Base-by-base conservation (phyloP, 2,888 invertebrate genomes). In the Drosophila merina region DNA sequence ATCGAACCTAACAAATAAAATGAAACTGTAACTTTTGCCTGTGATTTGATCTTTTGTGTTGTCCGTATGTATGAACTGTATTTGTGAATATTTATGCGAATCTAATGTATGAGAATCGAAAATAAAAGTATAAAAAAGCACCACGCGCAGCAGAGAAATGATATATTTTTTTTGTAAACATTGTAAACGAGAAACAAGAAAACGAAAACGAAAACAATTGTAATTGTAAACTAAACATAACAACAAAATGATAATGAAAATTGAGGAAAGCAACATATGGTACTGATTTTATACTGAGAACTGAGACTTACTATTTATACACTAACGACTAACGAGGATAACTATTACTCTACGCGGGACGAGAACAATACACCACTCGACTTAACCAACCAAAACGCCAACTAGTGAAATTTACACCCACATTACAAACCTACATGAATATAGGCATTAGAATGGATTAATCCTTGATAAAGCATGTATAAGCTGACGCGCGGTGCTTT, bases 231-330 rank as follows among this genome's bases (percentile, higher is more conserved):
- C 31, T 47, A 55, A 55, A 73, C 57, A 44, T 49, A 64, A 20
- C 20, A 54, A 59, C 42, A 33, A 51, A 8, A 36, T 30, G 20
- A 49, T 38, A 76, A 52, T 72, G 77, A 59, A 69, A 73, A 77
- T 74, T 67, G 68, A 10, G 14, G 66, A 71, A 77, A 69, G 75
- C 58, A 79, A 82, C 77, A 77, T 74, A 86, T 87, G 78, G 84
- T 80, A 84, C 88, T 88, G 88, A 88, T 84, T 83, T 88, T 84
- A 86, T 83, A 87, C 83, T 80, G 88, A 84, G 86, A 88, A 84
- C 88, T 86, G 84, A 84, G 84, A 88, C 84, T 82, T 86, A 74
- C 72, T 72, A 81, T 76, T 72, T 87, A 82, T 86, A 62, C 14
- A 56, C 72, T 74, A 82, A 78, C 78, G 79, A 85, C 86, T 74